phyloP scores from a whole-genome alignment of 1,140 invertebrate species.

The Caerostris darwini region DNA sequence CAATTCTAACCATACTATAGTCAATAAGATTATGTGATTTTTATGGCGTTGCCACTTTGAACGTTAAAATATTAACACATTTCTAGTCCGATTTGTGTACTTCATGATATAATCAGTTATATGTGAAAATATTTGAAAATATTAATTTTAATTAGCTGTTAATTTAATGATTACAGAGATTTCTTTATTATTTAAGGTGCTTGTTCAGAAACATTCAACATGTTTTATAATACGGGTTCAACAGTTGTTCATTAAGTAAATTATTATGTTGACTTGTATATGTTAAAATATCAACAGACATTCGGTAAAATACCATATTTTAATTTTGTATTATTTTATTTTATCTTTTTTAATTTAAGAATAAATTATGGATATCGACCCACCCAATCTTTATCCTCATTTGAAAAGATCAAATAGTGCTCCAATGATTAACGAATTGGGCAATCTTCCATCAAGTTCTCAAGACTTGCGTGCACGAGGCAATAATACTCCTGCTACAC shows the following conservation, averaged over 20 bases:
- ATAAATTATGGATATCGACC: conserved; percentile 78
- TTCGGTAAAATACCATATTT: neutral
- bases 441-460: conserved; percentile 78
- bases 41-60: conserved; percentile 12
- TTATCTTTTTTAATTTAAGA: conserved; percentile 23
- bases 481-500: conserved; percentile 84
- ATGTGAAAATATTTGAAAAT: neutral
- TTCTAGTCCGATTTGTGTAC: neutral
- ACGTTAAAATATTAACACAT: neutral
- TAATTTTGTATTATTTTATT: conserved; percentile 21
- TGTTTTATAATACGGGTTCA: conserved; percentile 4
- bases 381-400: conserved; percentile 81
- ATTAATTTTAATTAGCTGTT: neutral
- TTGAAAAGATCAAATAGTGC: conserved; percentile 91
- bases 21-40: neutral
- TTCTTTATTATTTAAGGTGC: neutral
- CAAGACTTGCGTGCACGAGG: conserved; percentile 49
- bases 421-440: conserved; percentile 88
- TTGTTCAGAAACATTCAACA: neutral
- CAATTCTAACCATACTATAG: neutral
- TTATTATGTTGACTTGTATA: neutral
- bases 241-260: neutral
- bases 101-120: neutral
- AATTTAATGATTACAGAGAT: neutral
- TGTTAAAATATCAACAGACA: neutral